Conservation (phyloP, 2,888 invertebrate species). For the Acrobasis repandana region DNA sequence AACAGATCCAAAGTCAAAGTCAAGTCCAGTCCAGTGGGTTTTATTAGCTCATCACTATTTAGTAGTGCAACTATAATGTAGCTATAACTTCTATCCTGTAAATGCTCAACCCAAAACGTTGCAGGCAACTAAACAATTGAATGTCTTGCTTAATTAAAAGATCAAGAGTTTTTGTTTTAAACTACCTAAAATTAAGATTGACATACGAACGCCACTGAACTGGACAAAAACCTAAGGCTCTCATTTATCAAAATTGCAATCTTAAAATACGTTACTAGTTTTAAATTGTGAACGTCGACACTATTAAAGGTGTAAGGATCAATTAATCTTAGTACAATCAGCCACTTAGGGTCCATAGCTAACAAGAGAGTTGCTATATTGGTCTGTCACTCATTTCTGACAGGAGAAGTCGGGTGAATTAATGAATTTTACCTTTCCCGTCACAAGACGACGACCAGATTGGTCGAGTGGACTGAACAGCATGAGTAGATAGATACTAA, state of each 20-base stretch:
- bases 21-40: too few species aligned
- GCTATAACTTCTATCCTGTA: too few species aligned
- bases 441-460: not conserved
- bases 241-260: slow-evolving; percentile 21
- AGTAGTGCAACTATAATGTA: too few species aligned
- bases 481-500: too few species aligned
- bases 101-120: not conserved
- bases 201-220: slow-evolving; percentile 12
- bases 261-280: slow-evolving; percentile 16
- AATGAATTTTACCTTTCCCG: slow-evolving; percentile 31
- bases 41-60: too few species aligned
- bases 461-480: not conserved
- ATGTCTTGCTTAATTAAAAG: not conserved
- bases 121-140: not conserved
- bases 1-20: too few species aligned
- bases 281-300: slow-evolving; percentile 10
- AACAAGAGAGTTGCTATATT: slow-evolving; percentile 44
- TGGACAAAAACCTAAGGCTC: not conserved
- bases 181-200: slow-evolving; percentile 19
- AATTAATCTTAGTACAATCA: slow-evolving; percentile 53
- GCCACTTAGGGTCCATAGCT: slow-evolving; percentile 40
- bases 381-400: slow-evolving; percentile 53
- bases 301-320: slow-evolving; percentile 30
- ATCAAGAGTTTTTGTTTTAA: not conserved
- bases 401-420: slow-evolving; percentile 33